Evolutionary conservation across 1,140 invertebrate species (phyloP), one percentile per base, ranked within the genome.

Genomic region (Zaprionus ornatus): DNA sequence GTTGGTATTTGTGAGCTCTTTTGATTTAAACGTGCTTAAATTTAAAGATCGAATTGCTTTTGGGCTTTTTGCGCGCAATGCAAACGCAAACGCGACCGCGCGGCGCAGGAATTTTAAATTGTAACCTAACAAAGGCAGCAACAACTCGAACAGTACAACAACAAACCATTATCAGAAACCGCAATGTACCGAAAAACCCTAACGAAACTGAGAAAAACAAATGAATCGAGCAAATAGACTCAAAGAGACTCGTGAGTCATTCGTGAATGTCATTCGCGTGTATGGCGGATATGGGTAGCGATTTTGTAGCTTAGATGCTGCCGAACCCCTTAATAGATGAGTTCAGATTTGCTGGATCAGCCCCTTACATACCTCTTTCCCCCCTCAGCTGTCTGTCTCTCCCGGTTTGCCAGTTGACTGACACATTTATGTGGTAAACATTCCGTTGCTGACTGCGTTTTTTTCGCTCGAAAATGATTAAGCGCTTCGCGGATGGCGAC

Each of bases 1-100:
- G 37, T 10, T 68, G 59, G 77, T 77, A 59, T 66, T 57, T 71
- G 60, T 79, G 77, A 78, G 84, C 84, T 88, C 84, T 90, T 88
- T 84, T 84, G 82, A 81, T 90, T 84, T 88, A 90, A 88, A 88
- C 84, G 84, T 88, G 84, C 85, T 88, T 88, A 88, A 88, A 88
- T 88, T 88, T 88, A 88, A 88, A 88, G 84, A 88, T 88, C 84
- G 83, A 88, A 88, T 88, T 88, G 84, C 84, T 82, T 82, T 74
- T 74, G 61, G 54, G 67, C 48, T 74, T 70, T 68, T 72, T 55
- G 40, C 45, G 45, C 37, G 15, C 29, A 32, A 9, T 32, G 29
- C 29, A 32, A 32, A 32, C 29, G 29, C 9, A 32, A 40, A 40
- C 56, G 74, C 71, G 40, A 61, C 56, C 35, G 64, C 64, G 63